phyloP scores from a whole-genome alignment of 2,797 vertebrate species.

The Sebastes iracundus region DNA sequence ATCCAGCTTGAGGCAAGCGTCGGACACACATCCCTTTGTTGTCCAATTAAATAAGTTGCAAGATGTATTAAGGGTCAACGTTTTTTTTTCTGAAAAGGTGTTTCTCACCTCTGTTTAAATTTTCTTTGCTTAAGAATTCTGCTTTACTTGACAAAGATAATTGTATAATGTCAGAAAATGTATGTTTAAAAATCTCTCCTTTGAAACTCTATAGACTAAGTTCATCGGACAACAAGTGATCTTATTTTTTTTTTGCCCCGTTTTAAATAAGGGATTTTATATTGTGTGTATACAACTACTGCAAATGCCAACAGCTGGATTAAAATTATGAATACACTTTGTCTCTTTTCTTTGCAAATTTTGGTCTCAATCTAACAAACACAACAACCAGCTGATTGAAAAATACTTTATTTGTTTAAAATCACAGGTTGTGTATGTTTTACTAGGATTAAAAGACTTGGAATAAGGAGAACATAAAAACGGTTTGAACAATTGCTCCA shows the following conservation, averaged over 20 bases:
- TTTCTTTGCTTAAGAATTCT: constrained; percentile 29
- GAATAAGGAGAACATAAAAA: background rate
- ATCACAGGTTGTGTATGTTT: background rate
- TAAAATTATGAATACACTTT: constrained; percentile 71
- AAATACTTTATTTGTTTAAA: constrained; percentile 49
- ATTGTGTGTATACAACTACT: constrained; percentile 73
- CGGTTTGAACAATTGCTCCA: background rate
- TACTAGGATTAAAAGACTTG: background rate
- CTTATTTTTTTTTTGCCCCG: constrained; percentile 60
- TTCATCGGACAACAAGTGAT: constrained; percentile 72
- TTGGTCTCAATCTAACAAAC: background rate
- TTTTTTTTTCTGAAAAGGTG: constrained; percentile 17
- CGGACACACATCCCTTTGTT: constrained; percentile 47
- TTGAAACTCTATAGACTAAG: constrained; percentile 38
- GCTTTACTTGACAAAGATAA: constrained; percentile 49
- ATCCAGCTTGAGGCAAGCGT: constrained; percentile 48
- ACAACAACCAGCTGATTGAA: background rate
- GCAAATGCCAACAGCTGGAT: constrained; percentile 82
- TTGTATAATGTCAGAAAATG: constrained; percentile 31
- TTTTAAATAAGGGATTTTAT: constrained; percentile 80
- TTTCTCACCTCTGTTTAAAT: constrained; percentile 20
- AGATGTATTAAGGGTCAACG: constrained; percentile 21
- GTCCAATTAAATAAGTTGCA: constrained; percentile 47
- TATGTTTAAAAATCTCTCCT: constrained; percentile 43
- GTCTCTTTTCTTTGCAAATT: constrained; percentile 37